Evolutionary conservation across 2,888 invertebrate genomes (phyloP).

Genomic region (Fragum sueziense): DNA sequence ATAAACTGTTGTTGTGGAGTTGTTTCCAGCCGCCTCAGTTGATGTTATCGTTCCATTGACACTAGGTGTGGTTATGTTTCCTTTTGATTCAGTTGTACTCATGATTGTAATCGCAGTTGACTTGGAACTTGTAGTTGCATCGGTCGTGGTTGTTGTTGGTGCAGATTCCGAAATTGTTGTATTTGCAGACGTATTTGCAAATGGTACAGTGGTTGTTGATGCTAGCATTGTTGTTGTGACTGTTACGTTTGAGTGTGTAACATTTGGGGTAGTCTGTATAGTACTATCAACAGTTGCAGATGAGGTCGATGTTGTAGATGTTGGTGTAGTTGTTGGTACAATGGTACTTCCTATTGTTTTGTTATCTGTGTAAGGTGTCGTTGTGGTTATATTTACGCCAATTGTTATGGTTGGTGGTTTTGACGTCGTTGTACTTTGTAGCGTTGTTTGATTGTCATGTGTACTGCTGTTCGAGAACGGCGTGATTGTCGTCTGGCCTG

Average conservation of each 20-base stretch:
- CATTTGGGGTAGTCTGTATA: neutral
- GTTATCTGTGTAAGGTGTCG: neutral
- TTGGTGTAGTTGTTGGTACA: neutral
- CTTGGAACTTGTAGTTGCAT: too few relatives aligned
- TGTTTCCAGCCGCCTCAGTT: too few relatives aligned
- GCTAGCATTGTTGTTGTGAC: neutral
- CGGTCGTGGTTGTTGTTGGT: neutral
- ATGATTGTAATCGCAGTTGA: too few relatives aligned
- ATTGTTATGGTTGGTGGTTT: neutral
- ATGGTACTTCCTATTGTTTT: neutral
- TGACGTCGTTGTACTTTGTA: neutral
- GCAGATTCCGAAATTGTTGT: neutral
- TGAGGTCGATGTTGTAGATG: neutral
- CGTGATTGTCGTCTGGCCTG: too few relatives aligned
- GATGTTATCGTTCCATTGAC: too few relatives aligned
- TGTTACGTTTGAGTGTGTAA: neutral
- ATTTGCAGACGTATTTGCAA: neutral
- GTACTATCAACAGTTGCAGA: neutral
- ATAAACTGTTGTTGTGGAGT: too few relatives aligned
- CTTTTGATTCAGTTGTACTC: too few relatives aligned
- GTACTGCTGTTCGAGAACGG: too few relatives aligned
- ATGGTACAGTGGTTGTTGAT: neutral
- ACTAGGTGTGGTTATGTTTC: too few relatives aligned
- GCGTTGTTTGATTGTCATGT: slow-evolving; percentile 1
- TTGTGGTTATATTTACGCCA: neutral